Evolutionary conservation across 2,113 vertebrate species (phyloP).

Genomic region (Lonchura striata): DNA sequence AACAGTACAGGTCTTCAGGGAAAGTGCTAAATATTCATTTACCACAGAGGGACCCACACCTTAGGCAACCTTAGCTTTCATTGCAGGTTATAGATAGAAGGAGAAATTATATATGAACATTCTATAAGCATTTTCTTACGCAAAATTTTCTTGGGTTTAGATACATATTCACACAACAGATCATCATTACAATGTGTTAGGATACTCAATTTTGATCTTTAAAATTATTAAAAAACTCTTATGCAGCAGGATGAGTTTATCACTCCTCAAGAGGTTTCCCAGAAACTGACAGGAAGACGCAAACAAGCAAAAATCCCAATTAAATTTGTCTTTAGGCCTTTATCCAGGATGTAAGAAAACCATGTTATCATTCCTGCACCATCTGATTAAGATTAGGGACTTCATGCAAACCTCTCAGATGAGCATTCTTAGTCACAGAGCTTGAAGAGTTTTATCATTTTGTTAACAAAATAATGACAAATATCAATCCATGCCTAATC

Average conservation of each 20-base stretch:
- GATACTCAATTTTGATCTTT: neutral
- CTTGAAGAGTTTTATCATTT: neutral
- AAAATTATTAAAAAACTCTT: neutral
- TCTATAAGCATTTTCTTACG: neutral
- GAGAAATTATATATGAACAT: neutral
- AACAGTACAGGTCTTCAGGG: neutral
- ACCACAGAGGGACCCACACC: neutral
- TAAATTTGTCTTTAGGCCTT: neutral
- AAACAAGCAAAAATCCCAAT: neutral
- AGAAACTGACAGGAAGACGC: neutral
- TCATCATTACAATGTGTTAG: neutral
- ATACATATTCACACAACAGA: neutral
- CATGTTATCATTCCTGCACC: neutral
- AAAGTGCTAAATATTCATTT: neutral
- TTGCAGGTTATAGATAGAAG: neutral
- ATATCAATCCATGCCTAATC: neutral
- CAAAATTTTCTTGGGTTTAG: neutral
- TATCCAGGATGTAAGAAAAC: neutral
- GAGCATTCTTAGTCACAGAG: neutral
- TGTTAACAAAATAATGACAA: neutral
- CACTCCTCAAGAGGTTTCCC: neutral
- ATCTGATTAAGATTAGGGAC: neutral
- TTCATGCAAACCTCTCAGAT: neutral
- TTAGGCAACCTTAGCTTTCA: neutral
- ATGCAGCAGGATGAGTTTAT: neutral